Evolutionary conservation across 2,797 vertebrate species (phyloP), one percentile per base, ranked within the genome.

Genomic region (Petrocephalus sullivani): DNA sequence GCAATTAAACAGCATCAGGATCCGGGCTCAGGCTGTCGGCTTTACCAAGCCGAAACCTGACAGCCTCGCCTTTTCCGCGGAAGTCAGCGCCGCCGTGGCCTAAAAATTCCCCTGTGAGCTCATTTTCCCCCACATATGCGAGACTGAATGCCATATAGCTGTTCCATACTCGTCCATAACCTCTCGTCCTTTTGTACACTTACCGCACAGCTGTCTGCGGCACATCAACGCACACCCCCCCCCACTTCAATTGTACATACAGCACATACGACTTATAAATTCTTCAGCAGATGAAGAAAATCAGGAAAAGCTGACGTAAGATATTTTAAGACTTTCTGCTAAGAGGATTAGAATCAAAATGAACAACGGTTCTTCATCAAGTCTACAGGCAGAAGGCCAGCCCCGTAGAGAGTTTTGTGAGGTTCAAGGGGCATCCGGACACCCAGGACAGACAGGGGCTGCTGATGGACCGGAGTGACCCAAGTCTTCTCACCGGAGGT

Each of bases 1-100:
- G 54, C 57, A 85, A 85, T 85, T 85, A 85, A 87, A 64, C 85
- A 23, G 10, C 12, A 21, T 87, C 12, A 10, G 85, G 14, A n/a
- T 2, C 33, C 4, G 57, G 33, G 54, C 54, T 84, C 82, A 56
- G 51, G 21, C 82, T 23, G 46, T 5, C 46, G 10, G 53, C 51
- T 54, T n/a, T 3, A n/a, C 33, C 37, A 0, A n/a, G 14, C 71
- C 0, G 6, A 46, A 78, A 37, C 37, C 37, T 3, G 37, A 46
- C 71, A n/a, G 37, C 16, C 16, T 78, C 16, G 16, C 37, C 33
- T 78, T 46, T 46, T 33, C 23, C 33, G 0, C 2, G 16, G 37
- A 78, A 78, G 37, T 7, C 71, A 8, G 71, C 1, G 2, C 5
- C 67, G 14, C 67, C 2, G 4, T 8, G 33, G 33, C 14, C 67